Evolutionary conservation across 1,140 invertebrate species (phyloP).

Genomic region (Heliconius nattereri): DNA sequence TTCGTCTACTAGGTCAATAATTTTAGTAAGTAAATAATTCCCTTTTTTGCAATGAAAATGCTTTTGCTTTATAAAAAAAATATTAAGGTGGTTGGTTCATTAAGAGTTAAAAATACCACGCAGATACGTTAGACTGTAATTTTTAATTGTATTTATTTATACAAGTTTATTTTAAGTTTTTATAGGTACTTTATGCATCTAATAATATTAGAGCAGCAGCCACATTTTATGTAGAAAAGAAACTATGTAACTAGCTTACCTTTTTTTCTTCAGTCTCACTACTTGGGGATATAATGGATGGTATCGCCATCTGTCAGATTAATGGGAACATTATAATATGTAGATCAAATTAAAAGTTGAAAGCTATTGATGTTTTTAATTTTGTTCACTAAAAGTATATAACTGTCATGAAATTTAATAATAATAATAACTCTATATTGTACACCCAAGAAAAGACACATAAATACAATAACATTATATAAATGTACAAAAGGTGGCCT

Average conservation of each 20-base stretch:
- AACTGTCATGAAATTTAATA: background rate
- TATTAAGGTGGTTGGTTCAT: too few relatives aligned
- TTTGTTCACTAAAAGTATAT: too few relatives aligned
- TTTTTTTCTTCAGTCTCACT: conserved; percentile 64
- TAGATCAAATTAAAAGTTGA: background rate
- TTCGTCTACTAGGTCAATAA: too few relatives aligned
- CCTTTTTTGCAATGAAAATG: too few relatives aligned
- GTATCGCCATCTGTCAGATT: conserved; percentile 47
- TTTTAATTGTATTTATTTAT: background rate
- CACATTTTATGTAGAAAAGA: background rate
- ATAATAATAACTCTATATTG: too few relatives aligned
- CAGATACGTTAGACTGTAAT: background rate
- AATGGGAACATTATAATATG: conserved; percentile 19
- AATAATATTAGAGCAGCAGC: conserved; percentile 27
- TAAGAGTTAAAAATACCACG: too few relatives aligned
- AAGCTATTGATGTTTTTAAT: background rate
- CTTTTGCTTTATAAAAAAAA: too few relatives aligned
- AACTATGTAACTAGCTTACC: conserved; percentile 36
- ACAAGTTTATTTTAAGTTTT: background rate
- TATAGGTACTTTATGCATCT: background rate
- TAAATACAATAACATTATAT: too few relatives aligned
- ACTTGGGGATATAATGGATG: conserved; percentile 54
- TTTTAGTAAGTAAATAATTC: too few relatives aligned
- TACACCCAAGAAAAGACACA: too few relatives aligned
- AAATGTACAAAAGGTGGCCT: too few relatives aligned